phyloP scores from a whole-genome alignment of 2,113 vertebrate genomes.

The Desmodus rotundus region DNA sequence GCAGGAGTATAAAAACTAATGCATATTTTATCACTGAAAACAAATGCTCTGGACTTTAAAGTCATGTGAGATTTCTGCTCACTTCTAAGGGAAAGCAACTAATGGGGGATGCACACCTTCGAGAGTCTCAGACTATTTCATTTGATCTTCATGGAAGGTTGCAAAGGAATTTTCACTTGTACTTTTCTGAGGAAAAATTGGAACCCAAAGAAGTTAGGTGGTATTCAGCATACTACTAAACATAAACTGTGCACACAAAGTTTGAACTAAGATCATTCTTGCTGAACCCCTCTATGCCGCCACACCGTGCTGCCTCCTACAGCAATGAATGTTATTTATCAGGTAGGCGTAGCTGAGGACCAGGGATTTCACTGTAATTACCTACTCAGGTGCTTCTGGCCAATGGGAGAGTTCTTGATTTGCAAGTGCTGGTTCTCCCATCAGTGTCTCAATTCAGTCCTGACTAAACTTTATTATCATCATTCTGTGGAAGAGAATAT shows the following conservation, averaged over 20 bases:
- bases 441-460: neutral
- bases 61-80: constrained; percentile 11
- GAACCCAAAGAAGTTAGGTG: neutral
- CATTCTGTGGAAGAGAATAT: neutral
- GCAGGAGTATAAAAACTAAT: neutral
- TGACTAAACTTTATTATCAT: neutral
- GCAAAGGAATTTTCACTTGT: neutral
- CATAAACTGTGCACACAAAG: neutral
- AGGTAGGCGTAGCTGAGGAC: neutral
- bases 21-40: constrained; percentile 51
- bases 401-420: neutral
- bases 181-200: neutral
- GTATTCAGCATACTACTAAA: neutral
- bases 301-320: neutral
- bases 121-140: neutral
- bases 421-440: neutral
- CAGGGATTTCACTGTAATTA: neutral
- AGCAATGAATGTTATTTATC: neutral
- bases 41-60: constrained; percentile 27
- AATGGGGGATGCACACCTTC: neutral
- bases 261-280: neutral
- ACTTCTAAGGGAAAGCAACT: neutral
- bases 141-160: neutral
- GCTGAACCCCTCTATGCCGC: neutral
- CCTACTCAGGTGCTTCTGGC: neutral